phyloP scores from a whole-genome alignment of 2,797 vertebrate species.

The Dallia pectoralis region DNA sequence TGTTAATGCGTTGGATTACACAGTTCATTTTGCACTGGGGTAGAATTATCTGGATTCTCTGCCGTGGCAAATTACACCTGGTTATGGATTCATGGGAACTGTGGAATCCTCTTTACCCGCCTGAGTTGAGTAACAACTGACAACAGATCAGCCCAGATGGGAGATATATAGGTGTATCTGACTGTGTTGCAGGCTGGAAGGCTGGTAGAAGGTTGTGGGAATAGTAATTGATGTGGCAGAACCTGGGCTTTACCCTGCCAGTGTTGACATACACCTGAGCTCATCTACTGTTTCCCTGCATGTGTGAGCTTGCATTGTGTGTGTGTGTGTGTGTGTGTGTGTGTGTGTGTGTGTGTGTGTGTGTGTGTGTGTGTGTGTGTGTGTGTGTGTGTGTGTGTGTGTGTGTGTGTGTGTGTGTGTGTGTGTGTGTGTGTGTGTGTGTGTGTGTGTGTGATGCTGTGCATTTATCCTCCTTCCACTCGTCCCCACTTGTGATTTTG shows the following conservation, averaged over 20 bases:
- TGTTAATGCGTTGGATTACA: slow-evolving; percentile 24
- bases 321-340: background rate
- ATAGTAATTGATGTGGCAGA: slow-evolving; percentile 60
- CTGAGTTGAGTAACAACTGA: background rate
- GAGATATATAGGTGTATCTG: slow-evolving; percentile 29
- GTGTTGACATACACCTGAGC: slow-evolving; percentile 60
- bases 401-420: slow-evolving; percentile 1
- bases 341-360: slow-evolving; percentile 23
- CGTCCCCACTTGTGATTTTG: slow-evolving; percentile 28
- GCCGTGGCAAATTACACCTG: background rate
- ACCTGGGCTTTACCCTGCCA: slow-evolving; percentile 58
- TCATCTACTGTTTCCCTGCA: slow-evolving; percentile 55
- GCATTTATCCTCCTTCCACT: slow-evolving; percentile 32
- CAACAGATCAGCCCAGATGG: background rate
- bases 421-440: background rate
- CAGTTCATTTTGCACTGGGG: background rate
- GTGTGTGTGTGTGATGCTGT: slow-evolving; percentile 37
- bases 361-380: slow-evolving; percentile 31
- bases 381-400: too few species aligned
- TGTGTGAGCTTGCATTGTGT: slow-evolving; percentile 68
- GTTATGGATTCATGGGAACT: slow-evolving; percentile 20
- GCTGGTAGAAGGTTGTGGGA: slow-evolving; percentile 42
- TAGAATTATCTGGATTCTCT: slow-evolving; percentile 1
- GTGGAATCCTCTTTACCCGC: slow-evolving; percentile 15
- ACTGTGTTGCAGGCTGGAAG: slow-evolving; percentile 33